A percentile compares a stretch with the other conserved stretches of the same genome.
phyloP scores from a whole-genome alignment of 1,140 invertebrate species.

The Helicoverpa armigera region DNA sequence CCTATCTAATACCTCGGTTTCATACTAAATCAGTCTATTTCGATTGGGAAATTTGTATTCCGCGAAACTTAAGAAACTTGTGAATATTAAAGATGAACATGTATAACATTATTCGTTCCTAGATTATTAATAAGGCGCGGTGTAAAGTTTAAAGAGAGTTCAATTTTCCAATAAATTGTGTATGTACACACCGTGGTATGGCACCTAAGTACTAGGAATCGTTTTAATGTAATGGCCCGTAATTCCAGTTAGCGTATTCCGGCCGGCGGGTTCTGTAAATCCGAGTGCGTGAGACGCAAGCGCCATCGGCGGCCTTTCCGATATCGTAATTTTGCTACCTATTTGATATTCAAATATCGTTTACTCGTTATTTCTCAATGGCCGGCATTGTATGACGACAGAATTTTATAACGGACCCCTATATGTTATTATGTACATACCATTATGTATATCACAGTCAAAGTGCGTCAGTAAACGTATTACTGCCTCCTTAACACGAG shows the following conservation, averaged over 20 bases:
- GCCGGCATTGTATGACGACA: constrained; percentile 74
- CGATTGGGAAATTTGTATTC: constrained; percentile 52
- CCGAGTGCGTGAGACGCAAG: constrained; percentile 75
- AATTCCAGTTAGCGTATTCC: constrained; percentile 80
- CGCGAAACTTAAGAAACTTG: constrained; percentile 40
- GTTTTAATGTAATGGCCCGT: constrained; percentile 80
- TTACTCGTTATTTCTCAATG: constrained; percentile 78
- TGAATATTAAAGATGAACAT: constrained; percentile 44
- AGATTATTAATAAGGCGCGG: constrained; percentile 49
- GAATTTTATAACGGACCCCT: constrained; percentile 74
- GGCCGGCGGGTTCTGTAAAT: constrained; percentile 71
- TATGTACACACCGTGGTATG: constrained; percentile 53
- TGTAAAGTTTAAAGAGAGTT: constrained; percentile 55
- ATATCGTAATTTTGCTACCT: constrained; percentile 75
- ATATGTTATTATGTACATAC: constrained; percentile 60
- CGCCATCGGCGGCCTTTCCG: constrained; percentile 72
- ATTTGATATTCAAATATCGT: constrained; percentile 79
- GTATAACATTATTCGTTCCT: constrained; percentile 35
- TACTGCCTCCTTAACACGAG: constrained; percentile 50
- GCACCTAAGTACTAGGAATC: constrained; percentile 72
- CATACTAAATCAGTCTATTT: constrained; percentile 47
- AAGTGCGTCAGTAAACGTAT: constrained; percentile 57
- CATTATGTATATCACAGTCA: constrained; percentile 57
- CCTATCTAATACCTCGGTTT: constrained; percentile 23
- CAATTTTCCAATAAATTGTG: constrained; percentile 60